Conservation (phyloP, 2,888 invertebrate species). For the Erpobdella octoculata region DNA sequence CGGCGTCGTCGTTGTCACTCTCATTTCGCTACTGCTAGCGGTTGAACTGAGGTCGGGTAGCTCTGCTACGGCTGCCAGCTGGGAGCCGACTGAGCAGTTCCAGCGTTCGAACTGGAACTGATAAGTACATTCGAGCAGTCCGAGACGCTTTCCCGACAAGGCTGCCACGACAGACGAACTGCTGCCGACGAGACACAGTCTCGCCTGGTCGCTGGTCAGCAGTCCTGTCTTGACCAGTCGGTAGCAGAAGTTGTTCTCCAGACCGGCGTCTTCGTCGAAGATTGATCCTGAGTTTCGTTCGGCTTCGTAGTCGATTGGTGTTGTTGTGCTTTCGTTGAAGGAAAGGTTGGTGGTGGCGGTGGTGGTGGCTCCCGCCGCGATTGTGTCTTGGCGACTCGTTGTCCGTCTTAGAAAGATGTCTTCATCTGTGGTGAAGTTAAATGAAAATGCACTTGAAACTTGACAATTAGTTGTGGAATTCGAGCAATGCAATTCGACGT, state of each 20-base stretch:
- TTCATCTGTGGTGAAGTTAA: no score
- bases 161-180: constrained; percentile 57
- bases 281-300: neutral
- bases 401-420: no score
- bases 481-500: no score
- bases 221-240: constrained; percentile 9
- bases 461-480: no score
- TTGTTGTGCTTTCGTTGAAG: neutral
- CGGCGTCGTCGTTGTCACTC: no score
- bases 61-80: neutral
- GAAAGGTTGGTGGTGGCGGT: neutral
- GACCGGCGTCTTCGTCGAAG: neutral
- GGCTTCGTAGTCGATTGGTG: neutral
- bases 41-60: no score
- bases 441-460: no score
- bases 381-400: no score
- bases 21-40: no score
- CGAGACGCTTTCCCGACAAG: constrained; percentile 56
- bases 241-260: no score
- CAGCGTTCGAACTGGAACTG: constrained; percentile 58
- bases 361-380: no score
- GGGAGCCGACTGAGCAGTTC: constrained; percentile 55
- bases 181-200: constrained; percentile 53
- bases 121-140: constrained; percentile 57
- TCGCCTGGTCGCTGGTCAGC: constrained; percentile 46